Base-by-base conservation (phyloP, 2,888 invertebrate species). In the Pseudococcus viburni region DNA sequence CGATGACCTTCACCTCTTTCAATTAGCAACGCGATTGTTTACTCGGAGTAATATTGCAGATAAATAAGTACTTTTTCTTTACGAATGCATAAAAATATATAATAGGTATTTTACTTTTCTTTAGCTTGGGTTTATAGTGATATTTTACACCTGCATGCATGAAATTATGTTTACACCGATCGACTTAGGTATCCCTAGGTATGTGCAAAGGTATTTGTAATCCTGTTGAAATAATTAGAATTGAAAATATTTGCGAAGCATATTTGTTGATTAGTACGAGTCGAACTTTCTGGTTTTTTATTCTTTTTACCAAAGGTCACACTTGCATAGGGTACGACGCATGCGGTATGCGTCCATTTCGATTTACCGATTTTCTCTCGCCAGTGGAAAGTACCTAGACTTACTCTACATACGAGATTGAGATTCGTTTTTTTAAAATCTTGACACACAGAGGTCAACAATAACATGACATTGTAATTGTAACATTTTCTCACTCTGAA, bases 1-100 rank as follows among this genome's bases (percentile, higher is more conserved):
- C 15, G 33, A 73, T 73, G 68, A 73, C 68, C 68, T 73, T 73
- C 33, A 73, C 33, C 68, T 33, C 33, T 73, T 73, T 33, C 68
- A 73, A 73, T 73, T 73, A 73, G 33, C 68, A 73, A 73, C 11
- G 12, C 68, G 68, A 17, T 73, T 73, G 68, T 73, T 73, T 73
- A 73, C 33, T 26, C 26, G 11, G 26, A 33, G 22, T 15, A 33
- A 73, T 73, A 12, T 19, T n/a, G 59, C 59, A 19, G 19, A 73
- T 33, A 73, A 33, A 26, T 73, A 19, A 6, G 22, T 22, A 33
- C 8, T 73, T 26, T 12, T 73, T 73, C 68, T 33, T n/a, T 59
- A 59, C 59, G 15, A 51, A 59, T 19, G 59, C 5, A 59, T 55
- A 55, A 55, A 15, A 55, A 55, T 33, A 33, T 33, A 33, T 33